Base-by-base conservation (phyloP, 2,113 vertebrate species). In the Tiliqua scincoides region DNA sequence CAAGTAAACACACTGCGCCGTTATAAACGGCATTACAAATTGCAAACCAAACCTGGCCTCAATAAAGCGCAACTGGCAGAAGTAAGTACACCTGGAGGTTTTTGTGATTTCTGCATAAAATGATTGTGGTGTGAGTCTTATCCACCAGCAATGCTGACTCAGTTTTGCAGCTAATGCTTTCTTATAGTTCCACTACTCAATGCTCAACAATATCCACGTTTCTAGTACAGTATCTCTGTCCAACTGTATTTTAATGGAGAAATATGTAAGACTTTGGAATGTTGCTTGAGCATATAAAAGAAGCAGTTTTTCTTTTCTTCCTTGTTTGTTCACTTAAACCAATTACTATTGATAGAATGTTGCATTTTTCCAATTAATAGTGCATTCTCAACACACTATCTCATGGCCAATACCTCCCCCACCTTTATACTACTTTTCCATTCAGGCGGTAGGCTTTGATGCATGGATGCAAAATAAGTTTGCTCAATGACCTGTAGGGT, bases 1-100 rank as follows among this genome's bases (percentile, higher is more conserved):
- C 99, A 99, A 86, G 98, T 99, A 95, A 99, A 99, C 94, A 99
- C 99, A 3, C 93, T 99, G 88, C 96, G 99, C 78, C 98, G 98
- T 88, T 99, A 99, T 95, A 99, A 99, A 96, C 96, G 99, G 89
- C 99, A 99, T 97, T 99, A 99, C 93, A 99, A 99, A 91, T 94
- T 99, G 89, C 99, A 99, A 96, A 99, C 99, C 72, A 95, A 99
- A 77, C 99, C 99, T 4, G 99, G 99, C 81, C 98, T 99, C 93
- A 99, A 99, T 96, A 99, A 99, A 94, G 99, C 98, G 88, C 99
- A 99, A 93, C 97, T 99, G 90, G 99, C 99, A 93, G 99, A 99
- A 97, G 99, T 99, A 96, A 94, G 95, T 96, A 63, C 86, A 0
- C 0, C 54, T 52, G 75, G 32, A 18, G 0, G 21, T 43, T 21